Conservation (phyloP, 1,140 invertebrate species). For the Bombus waltoni region DNA sequence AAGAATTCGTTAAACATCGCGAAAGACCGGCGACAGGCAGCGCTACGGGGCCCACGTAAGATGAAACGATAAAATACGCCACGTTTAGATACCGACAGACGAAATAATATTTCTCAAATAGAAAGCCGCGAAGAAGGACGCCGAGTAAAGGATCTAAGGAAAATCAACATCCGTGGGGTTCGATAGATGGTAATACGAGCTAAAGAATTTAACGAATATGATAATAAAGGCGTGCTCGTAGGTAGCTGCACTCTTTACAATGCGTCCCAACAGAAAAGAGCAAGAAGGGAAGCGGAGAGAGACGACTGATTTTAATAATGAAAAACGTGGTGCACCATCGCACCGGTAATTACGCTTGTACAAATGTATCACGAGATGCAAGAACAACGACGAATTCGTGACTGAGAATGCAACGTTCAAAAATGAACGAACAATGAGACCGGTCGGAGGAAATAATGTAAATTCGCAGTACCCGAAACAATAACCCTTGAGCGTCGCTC, state of each 20-base stretch:
- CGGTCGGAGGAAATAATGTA: conserved; percentile 68
- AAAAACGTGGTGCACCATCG: conserved; percentile 61
- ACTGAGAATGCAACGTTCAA: conserved; percentile 64
- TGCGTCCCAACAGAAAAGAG: neutral
- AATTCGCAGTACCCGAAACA: conserved; percentile 68
- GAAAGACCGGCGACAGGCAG: accelerated
- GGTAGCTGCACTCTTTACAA: neutral
- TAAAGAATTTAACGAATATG: conserved; percentile 16
- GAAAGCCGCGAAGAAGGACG: too few relatives aligned
- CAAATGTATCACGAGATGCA: conserved; percentile 60
- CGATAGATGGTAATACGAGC: neutral
- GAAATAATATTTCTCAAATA: neutral
- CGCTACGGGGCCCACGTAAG: neutral
- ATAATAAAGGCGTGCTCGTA: conserved; percentile 18
- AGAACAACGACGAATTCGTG: conserved; percentile 60
- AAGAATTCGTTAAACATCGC: neutral
- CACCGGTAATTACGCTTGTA: conserved; percentile 63
- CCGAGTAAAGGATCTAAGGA: too few relatives aligned
- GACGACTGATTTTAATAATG: conserved; percentile 63
- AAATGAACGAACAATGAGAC: conserved; percentile 67
- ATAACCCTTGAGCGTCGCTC: conserved; percentile 68
- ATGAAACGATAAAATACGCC: neutral
- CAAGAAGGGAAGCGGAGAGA: neutral
- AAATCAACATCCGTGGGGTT: neutral
- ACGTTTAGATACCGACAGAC: neutral